phyloP scores from a whole-genome alignment of 2,797 vertebrate genomes.

The Dermochelys coriacea region DNA sequence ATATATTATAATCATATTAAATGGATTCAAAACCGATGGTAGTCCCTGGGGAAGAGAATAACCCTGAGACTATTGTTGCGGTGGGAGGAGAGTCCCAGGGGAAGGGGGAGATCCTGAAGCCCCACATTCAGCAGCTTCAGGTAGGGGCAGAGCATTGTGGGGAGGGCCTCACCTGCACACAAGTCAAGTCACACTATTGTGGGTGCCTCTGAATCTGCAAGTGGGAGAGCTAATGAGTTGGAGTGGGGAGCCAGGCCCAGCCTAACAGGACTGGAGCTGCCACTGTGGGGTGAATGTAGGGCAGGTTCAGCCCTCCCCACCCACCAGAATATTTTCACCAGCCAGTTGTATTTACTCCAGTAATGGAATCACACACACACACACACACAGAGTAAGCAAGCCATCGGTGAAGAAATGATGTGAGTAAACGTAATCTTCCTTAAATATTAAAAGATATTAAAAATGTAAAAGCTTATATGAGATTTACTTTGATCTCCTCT shows the following conservation, averaged over 20 bases:
- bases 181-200: neutral
- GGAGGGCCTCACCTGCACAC: neutral
- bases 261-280: neutral
- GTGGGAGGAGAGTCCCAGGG: neutral
- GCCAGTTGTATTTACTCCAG: neutral
- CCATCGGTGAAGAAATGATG: neutral
- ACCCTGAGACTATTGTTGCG: neutral
- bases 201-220: neutral
- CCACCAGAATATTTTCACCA: neutral
- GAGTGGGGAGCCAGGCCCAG: neutral
- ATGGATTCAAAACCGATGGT: neutral
- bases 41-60: neutral
- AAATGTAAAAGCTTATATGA: neutral
- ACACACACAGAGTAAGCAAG: neutral
- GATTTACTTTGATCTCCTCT: neutral
- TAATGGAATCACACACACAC: neutral
- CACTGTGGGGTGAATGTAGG: neutral
- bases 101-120: neutral
- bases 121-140: neutral
- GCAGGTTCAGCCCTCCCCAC: neutral
- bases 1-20: neutral
- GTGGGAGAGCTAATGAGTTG: neutral
- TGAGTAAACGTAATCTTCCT: neutral
- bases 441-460: neutral
- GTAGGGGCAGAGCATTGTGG: no score